Evolutionary conservation across 2,797 vertebrate species (phyloP).

Genomic region (Lacerta viridis): DNA sequence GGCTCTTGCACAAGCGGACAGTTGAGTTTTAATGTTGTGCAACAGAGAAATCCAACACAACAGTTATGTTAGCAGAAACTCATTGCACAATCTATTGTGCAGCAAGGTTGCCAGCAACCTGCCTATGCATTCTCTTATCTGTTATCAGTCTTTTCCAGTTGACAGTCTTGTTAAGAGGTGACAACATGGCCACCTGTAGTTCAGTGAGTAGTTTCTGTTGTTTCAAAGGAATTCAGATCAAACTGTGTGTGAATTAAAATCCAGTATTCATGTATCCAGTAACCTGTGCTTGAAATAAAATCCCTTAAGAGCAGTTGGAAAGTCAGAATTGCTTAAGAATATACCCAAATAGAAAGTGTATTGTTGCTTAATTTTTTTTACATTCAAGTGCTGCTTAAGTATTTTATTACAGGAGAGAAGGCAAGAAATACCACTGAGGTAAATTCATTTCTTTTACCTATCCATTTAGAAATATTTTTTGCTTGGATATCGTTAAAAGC

Average conservation of each 20-base stretch:
- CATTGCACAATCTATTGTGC: not conserved
- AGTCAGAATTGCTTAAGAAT: constrained; percentile 58
- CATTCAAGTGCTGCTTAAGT: constrained; percentile 77
- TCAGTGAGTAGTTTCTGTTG: constrained; percentile 59
- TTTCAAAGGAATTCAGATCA: constrained; percentile 63
- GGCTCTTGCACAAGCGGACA: no score
- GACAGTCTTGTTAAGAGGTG: constrained; percentile 65
- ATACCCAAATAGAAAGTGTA: constrained; percentile 61
- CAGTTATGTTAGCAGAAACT: no score
- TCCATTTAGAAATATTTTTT: constrained; percentile 78
- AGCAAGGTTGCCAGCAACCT: not conserved
- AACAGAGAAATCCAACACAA: no score
- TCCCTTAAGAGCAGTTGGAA: constrained; percentile 51
- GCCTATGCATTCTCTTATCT: constrained; percentile 43
- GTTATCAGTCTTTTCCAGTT: constrained; percentile 59
- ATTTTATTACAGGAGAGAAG: constrained; percentile 71
- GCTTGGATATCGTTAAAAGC: constrained; percentile 78
- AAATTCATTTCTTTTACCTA: constrained; percentile 74
- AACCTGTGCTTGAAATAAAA: constrained; percentile 51
- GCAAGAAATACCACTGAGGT: constrained; percentile 73
- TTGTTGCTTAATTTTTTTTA: constrained; percentile 73
- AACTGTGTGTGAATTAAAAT: not conserved
- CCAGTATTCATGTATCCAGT: constrained; percentile 26
- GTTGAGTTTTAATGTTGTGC: no score
- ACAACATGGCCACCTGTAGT: constrained; percentile 60